Percentiles rank a stretch among this genome's conserved stretches.
Conservation (phyloP, 2,797 vertebrate genomes). For the Bovichtus variegatus region DNA sequence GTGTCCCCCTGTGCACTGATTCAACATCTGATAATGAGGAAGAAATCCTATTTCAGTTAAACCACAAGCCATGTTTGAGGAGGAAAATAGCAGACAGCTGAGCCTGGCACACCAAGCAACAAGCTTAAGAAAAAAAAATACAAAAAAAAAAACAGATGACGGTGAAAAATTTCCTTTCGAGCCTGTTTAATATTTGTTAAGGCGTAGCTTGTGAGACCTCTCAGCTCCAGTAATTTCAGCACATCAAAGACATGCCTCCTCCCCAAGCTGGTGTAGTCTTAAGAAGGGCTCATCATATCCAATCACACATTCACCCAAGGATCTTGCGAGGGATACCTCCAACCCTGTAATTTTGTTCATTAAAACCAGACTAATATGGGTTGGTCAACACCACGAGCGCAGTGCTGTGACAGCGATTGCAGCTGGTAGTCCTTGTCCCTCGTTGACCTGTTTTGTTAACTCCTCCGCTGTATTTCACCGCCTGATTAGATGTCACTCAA, state of each 20-base stretch:
- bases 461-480: conserved; percentile 79
- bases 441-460: conserved; percentile 83
- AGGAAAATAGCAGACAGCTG: conserved; percentile 61
- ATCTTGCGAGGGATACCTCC: conserved; percentile 71
- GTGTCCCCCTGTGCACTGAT: conserved; percentile 71
- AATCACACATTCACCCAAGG: conserved; percentile 75
- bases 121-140: conserved; percentile 25
- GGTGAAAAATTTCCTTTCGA: conserved; percentile 73
- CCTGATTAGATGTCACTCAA: conserved; percentile 88
- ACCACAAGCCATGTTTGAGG: conserved; percentile 62
- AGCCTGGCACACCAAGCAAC: conserved; percentile 44
- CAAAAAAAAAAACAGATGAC: conserved; percentile 60
- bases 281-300: conserved; percentile 80
- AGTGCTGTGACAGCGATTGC: conserved; percentile 40
- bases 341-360: conserved; percentile 73
- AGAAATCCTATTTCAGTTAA: conserved; percentile 69
- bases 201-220: conserved; percentile 76
- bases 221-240: conserved; percentile 78
- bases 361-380: conserved; percentile 63
- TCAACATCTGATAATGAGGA: conserved; percentile 76
- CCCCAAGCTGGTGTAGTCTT: conserved; percentile 76
- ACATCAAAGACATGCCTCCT: conserved; percentile 83
- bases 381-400: conserved; percentile 46
- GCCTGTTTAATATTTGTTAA: conserved; percentile 82
- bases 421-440: conserved; percentile 72